A percentile compares a stretch with the other conserved stretches of the same genome.
Conservation (phyloP, 2,113 vertebrate species). For the Elanoides forficatus region DNA sequence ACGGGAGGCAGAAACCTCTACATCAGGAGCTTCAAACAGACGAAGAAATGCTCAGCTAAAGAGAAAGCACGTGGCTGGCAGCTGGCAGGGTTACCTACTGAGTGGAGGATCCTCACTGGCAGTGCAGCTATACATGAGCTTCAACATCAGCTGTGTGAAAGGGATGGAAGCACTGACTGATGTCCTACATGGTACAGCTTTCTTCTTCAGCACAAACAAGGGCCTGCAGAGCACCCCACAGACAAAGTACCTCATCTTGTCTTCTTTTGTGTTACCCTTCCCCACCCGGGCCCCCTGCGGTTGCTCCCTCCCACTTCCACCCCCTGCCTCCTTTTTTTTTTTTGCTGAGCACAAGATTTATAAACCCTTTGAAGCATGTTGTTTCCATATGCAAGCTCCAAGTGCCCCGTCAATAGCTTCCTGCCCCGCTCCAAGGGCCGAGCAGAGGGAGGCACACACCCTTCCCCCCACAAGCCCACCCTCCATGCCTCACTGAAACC, state of each 20-base stretch:
- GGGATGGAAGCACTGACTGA: background rate
- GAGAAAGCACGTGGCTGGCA: rapidly evolving
- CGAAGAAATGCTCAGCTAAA: rapidly evolving
- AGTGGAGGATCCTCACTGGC: background rate
- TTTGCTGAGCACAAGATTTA: conserved; percentile 54
- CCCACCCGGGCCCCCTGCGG: rapidly evolving
- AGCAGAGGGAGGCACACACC: conserved; percentile 56
- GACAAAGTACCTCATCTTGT: background rate
- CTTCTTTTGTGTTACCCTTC: background rate
- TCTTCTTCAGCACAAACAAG: background rate
- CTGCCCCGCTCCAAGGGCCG: background rate
- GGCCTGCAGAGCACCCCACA: background rate
- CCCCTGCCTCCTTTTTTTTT: background rate
- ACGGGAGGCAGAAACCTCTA: background rate
- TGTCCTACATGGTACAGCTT: background rate
- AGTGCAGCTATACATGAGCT: background rate
- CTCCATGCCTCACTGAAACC: conserved; percentile 44
- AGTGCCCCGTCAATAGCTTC: conserved; percentile 58
- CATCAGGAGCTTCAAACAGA: background rate
- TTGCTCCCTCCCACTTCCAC: background rate
- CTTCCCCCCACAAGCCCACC: background rate
- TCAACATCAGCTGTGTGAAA: background rate
- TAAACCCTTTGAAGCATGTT: conserved; percentile 72
- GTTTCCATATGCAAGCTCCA: conserved; percentile 70
- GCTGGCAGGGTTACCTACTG: background rate